Evolutionary conservation across 2,888 invertebrate species (phyloP), one percentile per base, ranked within the genome.

Genomic region (Pollenia griseotomentosa): DNA sequence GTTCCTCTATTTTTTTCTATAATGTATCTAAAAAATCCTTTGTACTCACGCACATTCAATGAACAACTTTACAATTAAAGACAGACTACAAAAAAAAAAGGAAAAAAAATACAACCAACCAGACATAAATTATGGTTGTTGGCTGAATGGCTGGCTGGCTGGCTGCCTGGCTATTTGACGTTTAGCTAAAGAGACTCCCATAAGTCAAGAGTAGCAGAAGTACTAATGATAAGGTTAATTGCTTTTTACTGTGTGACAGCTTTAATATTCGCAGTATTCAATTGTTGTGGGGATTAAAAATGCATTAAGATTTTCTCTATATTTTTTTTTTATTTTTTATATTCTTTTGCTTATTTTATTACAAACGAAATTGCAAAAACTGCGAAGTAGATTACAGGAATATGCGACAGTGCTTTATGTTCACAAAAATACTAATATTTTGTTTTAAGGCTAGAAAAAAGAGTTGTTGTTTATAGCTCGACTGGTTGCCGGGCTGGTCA

Each of bases 231-330:
- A 73, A 77, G 75, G 75, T 83, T 83, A 86, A 83, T 80, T 83
- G 75, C 74, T 61, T 79, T 71, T 77, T 65, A 23, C n/a, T 53
- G 65, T 14, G 48, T 77, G 85, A 77, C 85, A 82, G 80, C 81
- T 81, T 77, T 81, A 81, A 70, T 73, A 66, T 51, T 65, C 66
- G 2, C 8, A 33, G 85, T 68, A 57, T 65, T 70, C 51, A 53
- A 51, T 70, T 74, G 63, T 63, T 73, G 65, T 51, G 80, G 73
- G 83, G 71, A 86, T 83, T 86, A 71, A 86, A 86, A 83, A 71
- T 71, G 75, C 53, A 83, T 83, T 86, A 83, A 83, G 70, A 80
- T 59, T 80, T 86, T 33, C 7, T 23, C 46, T 33, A 2, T 46
- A n/a, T 2, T 33, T 40, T 57, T 2, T 33, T 40, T 57, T 23